phyloP scores from a whole-genome alignment of 37 sponge, comb jelly and placozoan genomes.

The Aphrocallistes beatrix region DNA sequence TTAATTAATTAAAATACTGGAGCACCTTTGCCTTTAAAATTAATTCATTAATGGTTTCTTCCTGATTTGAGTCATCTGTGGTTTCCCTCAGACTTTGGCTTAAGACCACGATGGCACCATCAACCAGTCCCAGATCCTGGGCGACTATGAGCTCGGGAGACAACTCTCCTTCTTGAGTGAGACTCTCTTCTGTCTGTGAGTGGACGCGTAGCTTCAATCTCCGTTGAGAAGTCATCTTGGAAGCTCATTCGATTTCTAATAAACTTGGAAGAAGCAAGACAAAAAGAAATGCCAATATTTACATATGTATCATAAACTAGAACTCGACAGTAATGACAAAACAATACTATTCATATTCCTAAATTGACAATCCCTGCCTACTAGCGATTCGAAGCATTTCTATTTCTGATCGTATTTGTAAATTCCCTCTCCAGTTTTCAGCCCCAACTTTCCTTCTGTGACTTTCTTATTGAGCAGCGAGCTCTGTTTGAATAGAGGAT shows the following conservation, averaged over 20 bases:
- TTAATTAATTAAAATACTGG: too few relatives aligned
- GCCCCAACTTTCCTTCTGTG: constrained; percentile 72
- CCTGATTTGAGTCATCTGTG: neutral
- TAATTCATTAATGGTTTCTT: neutral
- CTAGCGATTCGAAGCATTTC: too few relatives aligned
- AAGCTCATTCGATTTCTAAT: too few relatives aligned
- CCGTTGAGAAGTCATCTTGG: too few relatives aligned
- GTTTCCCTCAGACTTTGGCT: neutral
- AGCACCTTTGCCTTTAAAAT: neutral
- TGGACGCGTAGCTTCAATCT: neutral
- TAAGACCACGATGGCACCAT: neutral
- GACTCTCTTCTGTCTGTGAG: neutral
- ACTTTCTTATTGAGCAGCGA: constrained; percentile 57
- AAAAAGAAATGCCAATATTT: too few relatives aligned
- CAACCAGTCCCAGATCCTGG: neutral
- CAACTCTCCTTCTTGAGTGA: neutral
- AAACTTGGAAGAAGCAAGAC: too few relatives aligned
- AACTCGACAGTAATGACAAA: too few relatives aligned
- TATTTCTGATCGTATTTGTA: constrained; percentile 54
- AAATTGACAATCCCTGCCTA: too few relatives aligned
- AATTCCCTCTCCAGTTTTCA: constrained; percentile 88
- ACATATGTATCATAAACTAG: too few relatives aligned
- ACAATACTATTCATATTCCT: too few relatives aligned
- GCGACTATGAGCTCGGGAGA: neutral
- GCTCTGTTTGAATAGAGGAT: constrained; percentile 66